Percentiles rank a stretch among this genome's conserved stretches.
phyloP scores from a whole-genome alignment of 64 coral and sea anemone genomes.

The Montipora efflorescens region DNA sequence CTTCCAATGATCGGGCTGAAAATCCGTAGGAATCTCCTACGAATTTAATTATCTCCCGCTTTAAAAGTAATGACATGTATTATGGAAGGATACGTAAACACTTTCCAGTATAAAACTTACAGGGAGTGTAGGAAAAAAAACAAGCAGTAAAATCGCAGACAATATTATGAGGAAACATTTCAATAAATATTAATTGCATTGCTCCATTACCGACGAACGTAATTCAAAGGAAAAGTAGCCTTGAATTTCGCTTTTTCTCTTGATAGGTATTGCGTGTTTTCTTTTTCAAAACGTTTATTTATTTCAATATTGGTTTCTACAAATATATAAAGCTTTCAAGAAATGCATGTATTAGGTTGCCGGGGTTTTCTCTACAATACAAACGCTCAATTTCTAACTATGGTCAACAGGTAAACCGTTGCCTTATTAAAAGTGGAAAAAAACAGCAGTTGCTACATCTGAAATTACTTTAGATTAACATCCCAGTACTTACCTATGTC shows the following conservation, averaged over 20 bases:
- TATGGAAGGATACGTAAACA: not conserved
- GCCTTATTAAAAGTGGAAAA: not conserved
- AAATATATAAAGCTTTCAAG: not conserved
- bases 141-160: not conserved
- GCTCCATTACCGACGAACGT: not conserved
- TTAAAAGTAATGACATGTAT: not conserved
- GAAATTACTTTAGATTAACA: constrained; percentile 3
- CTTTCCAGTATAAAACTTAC: not conserved
- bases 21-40: not conserved
- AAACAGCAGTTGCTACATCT: not conserved
- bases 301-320: constrained; percentile 10
- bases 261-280: not conserved
- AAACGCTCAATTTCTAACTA: not conserved
- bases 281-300: not conserved
- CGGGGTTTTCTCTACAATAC: not conserved
- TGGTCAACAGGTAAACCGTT: not conserved
- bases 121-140: not conserved
- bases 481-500: not conserved
- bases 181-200: not conserved
- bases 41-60: not conserved
- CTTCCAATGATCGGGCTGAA: not conserved
- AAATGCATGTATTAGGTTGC: not conserved
- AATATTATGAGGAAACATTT: constrained; percentile 2
- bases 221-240: not conserved
- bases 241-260: not conserved